Conservation (phyloP, 35 echinoderm and acorn worm species). For the Ophioderma brevispina region DNA sequence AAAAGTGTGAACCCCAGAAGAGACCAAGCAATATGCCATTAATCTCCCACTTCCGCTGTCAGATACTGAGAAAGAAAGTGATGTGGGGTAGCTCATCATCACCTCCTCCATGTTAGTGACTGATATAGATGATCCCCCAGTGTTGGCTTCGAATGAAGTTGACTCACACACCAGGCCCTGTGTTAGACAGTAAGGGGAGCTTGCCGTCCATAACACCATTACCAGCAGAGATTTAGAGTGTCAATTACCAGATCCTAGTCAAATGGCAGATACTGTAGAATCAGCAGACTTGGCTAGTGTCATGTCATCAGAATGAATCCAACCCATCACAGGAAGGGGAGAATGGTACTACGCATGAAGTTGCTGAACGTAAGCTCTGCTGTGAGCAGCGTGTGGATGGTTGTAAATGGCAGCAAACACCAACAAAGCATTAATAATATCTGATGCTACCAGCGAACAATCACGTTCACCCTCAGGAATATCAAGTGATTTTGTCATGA, state of each 20-base stretch:
- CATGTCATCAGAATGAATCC: too few relatives aligned
- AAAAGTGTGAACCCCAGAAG: too few relatives aligned
- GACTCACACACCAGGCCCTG: background rate
- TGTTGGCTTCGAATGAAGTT: background rate
- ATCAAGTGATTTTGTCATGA: slow-evolving; percentile 12
- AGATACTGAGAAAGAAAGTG: background rate
- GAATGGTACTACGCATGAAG: too few relatives aligned
- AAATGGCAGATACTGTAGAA: too few relatives aligned
- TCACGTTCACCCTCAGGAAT: background rate
- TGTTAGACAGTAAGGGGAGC: background rate
- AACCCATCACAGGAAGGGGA: too few relatives aligned
- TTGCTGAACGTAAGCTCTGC: too few relatives aligned
- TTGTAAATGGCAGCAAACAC: too few relatives aligned
- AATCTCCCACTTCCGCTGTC: background rate
- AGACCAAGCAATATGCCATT: background rate
- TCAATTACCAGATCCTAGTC: background rate
- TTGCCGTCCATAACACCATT: background rate
- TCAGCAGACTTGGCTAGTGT: too few relatives aligned
- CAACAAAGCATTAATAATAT: too few relatives aligned
- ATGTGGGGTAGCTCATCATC: background rate
- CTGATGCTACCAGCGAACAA: too few relatives aligned
- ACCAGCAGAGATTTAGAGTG: background rate
- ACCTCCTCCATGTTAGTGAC: background rate
- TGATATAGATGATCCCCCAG: background rate
- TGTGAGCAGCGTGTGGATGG: too few relatives aligned